Conservation (phyloP, 23 tunicate genomes). For the Styela clava region DNA sequence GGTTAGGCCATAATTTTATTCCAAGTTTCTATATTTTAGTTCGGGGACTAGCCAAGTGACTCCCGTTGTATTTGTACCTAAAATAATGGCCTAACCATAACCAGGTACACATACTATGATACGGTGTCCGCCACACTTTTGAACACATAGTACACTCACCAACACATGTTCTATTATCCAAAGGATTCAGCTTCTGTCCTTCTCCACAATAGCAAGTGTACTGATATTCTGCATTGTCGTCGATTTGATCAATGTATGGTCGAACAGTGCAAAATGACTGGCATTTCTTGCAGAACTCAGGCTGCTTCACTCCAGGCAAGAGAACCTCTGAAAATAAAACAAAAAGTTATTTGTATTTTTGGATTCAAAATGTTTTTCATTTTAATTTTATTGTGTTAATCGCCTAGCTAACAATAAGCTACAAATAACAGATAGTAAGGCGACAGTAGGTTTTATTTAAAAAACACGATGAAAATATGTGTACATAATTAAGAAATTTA, state of each 20-base stretch:
- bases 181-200: constrained; percentile 23
- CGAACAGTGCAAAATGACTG: constrained; percentile 30
- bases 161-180: constrained; percentile 44
- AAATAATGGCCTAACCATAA: too few relatives aligned
- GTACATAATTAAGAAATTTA: too few relatives aligned
- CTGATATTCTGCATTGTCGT: not conserved
- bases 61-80: too few relatives aligned
- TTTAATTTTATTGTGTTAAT: not conserved
- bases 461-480: too few relatives aligned
- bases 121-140: too few relatives aligned
- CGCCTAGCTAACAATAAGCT: too few relatives aligned
- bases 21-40: too few relatives aligned
- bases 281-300: constrained; percentile 13
- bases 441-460: too few relatives aligned
- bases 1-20: too few relatives aligned
- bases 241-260: constrained; percentile 13
- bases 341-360: not conserved
- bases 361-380: not conserved
- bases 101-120: too few relatives aligned
- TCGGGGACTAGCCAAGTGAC: too few relatives aligned
- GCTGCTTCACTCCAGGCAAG: not conserved
- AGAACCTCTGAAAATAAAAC: not conserved
- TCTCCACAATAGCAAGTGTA: constrained; percentile 58
- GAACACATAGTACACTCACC: constrained; percentile 25
- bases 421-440: too few relatives aligned